Conservation (phyloP, 1,140 invertebrate species). For the Polypedilum vanderplanki region DNA sequence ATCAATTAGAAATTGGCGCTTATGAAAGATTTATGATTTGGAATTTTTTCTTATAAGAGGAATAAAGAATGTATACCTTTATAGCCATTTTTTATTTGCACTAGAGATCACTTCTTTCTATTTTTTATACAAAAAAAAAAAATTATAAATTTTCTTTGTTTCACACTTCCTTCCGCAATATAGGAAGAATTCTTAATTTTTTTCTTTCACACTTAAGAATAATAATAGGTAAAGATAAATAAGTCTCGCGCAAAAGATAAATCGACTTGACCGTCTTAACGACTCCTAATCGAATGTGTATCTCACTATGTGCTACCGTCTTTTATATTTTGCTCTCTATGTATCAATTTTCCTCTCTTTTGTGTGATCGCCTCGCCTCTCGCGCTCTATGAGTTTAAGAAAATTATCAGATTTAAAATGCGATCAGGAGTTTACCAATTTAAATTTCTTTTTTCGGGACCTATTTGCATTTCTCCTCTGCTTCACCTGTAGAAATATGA, state of each 20-base stretch:
- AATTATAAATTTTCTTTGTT: background rate
- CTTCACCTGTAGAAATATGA: too few relatives aligned
- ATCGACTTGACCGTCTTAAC: background rate
- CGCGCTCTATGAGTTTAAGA: too few relatives aligned
- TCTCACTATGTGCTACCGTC: background rate
- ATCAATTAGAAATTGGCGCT: too few relatives aligned
- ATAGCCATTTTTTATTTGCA: background rate
- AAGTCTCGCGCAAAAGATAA: background rate
- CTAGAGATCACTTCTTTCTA: background rate
- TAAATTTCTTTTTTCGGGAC: too few relatives aligned
- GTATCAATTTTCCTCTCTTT: too few relatives aligned
- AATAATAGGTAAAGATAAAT: background rate
- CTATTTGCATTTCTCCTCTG: too few relatives aligned
- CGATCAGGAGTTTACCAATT: too few relatives aligned
- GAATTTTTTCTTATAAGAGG: too few relatives aligned
- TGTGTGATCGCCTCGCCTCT: too few relatives aligned
- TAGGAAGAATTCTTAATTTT: background rate
- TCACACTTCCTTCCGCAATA: background rate
- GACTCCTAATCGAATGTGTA: background rate
- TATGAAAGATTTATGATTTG: too few relatives aligned
- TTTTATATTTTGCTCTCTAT: background rate
- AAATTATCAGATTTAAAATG: too few relatives aligned
- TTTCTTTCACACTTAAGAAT: constrained; percentile 4
- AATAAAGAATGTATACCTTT: too few relatives aligned
- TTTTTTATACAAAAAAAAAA: background rate